A percentile compares a stretch with the other conserved stretches of the same genome.
Conservation (phyloP, 2,888 invertebrate genomes). For the Torymus auratus region DNA sequence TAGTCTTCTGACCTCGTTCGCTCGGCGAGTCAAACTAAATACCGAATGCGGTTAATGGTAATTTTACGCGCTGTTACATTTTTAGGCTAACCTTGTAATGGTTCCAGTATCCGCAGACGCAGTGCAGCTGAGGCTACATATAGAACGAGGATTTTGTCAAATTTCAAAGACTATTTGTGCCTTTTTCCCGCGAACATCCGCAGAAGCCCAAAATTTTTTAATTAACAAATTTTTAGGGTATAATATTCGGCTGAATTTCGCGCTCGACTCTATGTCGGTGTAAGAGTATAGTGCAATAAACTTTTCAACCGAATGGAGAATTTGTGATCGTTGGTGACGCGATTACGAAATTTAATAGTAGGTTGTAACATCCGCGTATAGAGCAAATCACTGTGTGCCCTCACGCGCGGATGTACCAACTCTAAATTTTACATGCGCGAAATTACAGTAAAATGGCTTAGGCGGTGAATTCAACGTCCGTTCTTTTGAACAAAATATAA, state of each 20-base stretch:
- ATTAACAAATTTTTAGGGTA: too few relatives aligned
- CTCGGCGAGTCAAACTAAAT: background rate
- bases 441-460: conserved; percentile 7
- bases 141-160: too few relatives aligned
- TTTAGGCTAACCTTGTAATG: background rate
- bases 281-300: too few relatives aligned
- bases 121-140: background rate
- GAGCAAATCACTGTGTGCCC: background rate
- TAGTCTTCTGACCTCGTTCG: background rate
- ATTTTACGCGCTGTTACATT: conserved; percentile 5
- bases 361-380: background rate
- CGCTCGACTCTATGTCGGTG: too few relatives aligned
- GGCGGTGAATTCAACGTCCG: background rate
- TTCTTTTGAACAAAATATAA: too few relatives aligned
- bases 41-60: conserved; percentile 10
- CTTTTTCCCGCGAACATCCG: too few relatives aligned
- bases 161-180: too few relatives aligned
- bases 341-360: conserved; percentile 12
- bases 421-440: conserved; percentile 15
- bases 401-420: background rate
- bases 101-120: background rate
- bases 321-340: background rate
- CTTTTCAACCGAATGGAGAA: too few relatives aligned
- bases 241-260: too few relatives aligned
- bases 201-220: too few relatives aligned